A percentile compares a stretch with the other conserved stretches of the same genome.
phyloP scores from a whole-genome alignment of 2,797 vertebrate genomes.

The Tamandua tetradactyla region DNA sequence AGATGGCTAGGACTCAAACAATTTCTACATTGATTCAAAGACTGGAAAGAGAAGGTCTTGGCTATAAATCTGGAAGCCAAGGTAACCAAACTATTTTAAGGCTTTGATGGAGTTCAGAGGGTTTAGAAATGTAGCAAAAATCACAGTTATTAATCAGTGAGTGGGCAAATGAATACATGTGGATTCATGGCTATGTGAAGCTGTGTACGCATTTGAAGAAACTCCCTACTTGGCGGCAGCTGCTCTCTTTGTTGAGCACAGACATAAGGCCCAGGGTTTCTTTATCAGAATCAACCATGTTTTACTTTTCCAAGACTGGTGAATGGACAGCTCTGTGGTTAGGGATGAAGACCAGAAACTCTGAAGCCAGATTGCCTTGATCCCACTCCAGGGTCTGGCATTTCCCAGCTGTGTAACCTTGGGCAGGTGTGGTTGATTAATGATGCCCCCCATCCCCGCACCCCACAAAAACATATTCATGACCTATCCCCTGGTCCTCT shows the following conservation, averaged over 20 bases:
- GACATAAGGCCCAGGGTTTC: background rate
- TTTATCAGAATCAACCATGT: background rate
- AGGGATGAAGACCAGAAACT: background rate
- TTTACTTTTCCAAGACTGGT: background rate
- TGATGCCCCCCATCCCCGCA: too few species aligned
- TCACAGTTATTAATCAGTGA: background rate
- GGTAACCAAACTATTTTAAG: slow-evolving; percentile 24
- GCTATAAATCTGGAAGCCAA: slow-evolving; percentile 46
- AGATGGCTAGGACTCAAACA: slow-evolving; percentile 46
- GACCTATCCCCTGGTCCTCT: too few species aligned
- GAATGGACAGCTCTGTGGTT: background rate
- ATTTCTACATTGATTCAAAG: slow-evolving; percentile 45
- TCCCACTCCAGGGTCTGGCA: background rate
- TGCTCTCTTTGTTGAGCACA: background rate
- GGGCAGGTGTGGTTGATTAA: background rate
- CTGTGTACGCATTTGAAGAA: background rate
- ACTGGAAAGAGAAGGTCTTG: slow-evolving; percentile 45
- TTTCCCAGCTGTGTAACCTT: fast-evolving
- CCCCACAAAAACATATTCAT: too few species aligned
- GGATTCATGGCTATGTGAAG: background rate
- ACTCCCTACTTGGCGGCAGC: background rate
- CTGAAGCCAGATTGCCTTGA: background rate
- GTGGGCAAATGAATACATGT: slow-evolving; percentile 23
- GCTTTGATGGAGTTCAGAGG: background rate
- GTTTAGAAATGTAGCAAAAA: background rate